phyloP scores from a whole-genome alignment of 2,113 vertebrate genomes.

The Ahaetulla prasina region DNA sequence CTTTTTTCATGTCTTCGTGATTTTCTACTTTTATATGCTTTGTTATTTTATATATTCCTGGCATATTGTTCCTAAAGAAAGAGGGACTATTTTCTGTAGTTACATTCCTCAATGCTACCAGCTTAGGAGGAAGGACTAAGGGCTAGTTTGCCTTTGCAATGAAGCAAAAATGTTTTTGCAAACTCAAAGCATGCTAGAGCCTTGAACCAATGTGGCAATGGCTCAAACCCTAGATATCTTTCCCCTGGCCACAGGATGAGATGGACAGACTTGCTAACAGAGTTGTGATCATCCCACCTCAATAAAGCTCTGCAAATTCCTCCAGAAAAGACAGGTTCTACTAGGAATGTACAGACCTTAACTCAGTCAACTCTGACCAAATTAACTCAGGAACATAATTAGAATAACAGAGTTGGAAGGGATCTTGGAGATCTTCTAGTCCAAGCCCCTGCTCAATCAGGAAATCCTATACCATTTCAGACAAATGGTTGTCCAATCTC shows the following conservation, averaged over 20 bases:
- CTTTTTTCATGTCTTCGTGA: neutral
- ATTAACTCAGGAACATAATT: neutral
- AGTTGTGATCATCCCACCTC: neutral
- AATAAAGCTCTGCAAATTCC: neutral
- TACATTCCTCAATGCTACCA: neutral
- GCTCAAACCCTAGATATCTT: neutral
- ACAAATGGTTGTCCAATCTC: too few species aligned
- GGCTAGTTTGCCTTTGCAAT: neutral
- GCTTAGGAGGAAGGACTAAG: neutral
- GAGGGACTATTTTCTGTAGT: neutral
- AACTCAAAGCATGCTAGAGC: neutral
- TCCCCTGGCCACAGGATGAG: neutral
- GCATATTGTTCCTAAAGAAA: neutral
- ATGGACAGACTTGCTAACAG: neutral
- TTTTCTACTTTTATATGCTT: neutral
- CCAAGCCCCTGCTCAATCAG: neutral
- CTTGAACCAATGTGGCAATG: neutral
- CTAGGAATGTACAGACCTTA: neutral
- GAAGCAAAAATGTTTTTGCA: neutral
- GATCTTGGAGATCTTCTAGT: neutral
- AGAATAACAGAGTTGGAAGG: neutral
- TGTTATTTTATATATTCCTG: neutral
- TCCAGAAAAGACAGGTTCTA: neutral
- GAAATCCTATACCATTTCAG: neutral
- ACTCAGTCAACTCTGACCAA: neutral